These are phyloP conservation scores for Sebastes vulpes DNA, from an alignment of 2,797 vertebrate genomes.

Conservation along the genomic window DNA sequence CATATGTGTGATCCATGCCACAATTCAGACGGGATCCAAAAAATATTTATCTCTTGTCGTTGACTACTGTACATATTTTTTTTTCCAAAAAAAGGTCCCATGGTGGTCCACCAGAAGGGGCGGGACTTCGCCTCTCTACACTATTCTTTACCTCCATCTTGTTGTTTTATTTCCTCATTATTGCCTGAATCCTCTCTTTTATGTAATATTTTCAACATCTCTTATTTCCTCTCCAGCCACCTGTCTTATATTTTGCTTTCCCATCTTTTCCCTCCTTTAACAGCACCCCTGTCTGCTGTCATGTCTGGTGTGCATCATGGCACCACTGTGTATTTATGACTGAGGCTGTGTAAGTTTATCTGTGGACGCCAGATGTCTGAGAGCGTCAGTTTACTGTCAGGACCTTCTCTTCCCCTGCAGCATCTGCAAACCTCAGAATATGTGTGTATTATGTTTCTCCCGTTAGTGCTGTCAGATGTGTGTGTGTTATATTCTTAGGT, in stretches of 20 bases:
- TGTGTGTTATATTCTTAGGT: conserved; percentile 22
- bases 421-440: conserved; percentile 33
- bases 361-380: conserved; percentile 46
- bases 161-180: neutral
- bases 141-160: neutral
- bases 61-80: no score
- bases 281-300: neutral
- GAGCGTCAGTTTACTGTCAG: conserved; percentile 26
- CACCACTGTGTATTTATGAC: neutral
- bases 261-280: neutral
- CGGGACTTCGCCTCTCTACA: neutral
- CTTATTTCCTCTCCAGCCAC: neutral
- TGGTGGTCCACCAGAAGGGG: no score
- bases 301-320: neutral
- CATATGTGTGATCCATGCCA: no score
- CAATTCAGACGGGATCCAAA: no score
- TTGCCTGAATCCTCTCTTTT: neutral
- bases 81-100: no score
- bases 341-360: conserved; percentile 32
- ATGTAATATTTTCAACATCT: neutral
- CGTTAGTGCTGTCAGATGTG: conserved; percentile 27
- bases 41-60: no score
- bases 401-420: neutral
- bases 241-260: conserved; percentile 1
- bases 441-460: conserved; percentile 29